Base-by-base conservation (phyloP, 1,140 invertebrate species). In the Leucophenga varia region DNA sequence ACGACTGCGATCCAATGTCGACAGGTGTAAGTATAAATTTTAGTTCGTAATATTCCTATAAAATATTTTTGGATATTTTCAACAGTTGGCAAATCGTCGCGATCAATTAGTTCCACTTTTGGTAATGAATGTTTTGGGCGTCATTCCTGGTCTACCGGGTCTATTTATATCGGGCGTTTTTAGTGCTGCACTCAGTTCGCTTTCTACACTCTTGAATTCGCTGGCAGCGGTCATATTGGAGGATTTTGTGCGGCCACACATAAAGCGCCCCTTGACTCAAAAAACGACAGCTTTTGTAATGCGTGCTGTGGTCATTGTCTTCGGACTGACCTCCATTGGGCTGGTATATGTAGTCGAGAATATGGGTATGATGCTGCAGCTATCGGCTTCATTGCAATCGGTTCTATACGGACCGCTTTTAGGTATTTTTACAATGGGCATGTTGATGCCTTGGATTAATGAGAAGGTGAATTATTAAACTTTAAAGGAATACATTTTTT, bases 121-220 rank as follows among this genome's bases (percentile, higher is more conserved):
- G 25, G 88, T 92, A 2, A 91, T 93, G 89, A 85, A 90, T 50
- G 81, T 89, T 19, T 69, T 92, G 8, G 82, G 89, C 1, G 78
- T 84, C 41, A 77, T 85, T 28, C 86, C 86, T 1, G 90, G 90
- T 1, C 61, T 93, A 28, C 85, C 89, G 0, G 91, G 91, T 34
- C 76, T 93, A 1, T 92, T 93, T 65, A 83, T 93, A 0, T 89
- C 90, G 18, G 89, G 89, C 21, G 84, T 93, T 18, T 93, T 93
- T 57, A 91, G 89, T 68, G 91, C 90, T 21, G 89, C 90, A n/a
- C 74, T 94, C n/a, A 95, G 93, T 76, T 95, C 93, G 1, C 79
- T 96, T n/a, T 95, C 93, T 5, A 95, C 93, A n/a, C 90, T 91
- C 22, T 77, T 96, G 8, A 97, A 96, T 65, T 93, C 92, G 0